Base-by-base conservation (phyloP, 2,888 invertebrate species). In the Isotomurus palustris region DNA sequence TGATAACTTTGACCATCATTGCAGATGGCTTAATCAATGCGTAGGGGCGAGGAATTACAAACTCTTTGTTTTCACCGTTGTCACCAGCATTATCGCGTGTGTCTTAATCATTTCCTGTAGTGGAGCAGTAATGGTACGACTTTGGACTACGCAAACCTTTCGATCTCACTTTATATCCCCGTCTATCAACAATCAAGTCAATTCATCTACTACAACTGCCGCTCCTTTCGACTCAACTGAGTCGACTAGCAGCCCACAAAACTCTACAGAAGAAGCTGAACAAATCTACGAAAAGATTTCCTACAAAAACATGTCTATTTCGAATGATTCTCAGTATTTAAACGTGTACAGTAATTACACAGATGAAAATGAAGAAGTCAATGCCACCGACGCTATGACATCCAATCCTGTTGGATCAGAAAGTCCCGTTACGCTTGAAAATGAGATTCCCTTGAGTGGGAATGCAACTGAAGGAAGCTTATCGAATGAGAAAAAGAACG, bases 21-120 rank as follows among this genome's bases (percentile, higher is more conserved):
- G 96, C 81, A 93, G 94, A 81, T 97, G 97, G 96, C 80, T 97
- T 69, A 97, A 97, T 79, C 95, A 93, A 77, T 97, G 97, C 78
- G 84, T 97, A 62, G 97, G 97, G 8, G 83, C 83, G 43, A 81
- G 91, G 70, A 96, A 95, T 76, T 96, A 95, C 80, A 82, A 80
- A 41, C 83, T 86, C 27, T 92, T 92, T 76, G 81, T 91, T 68
- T 83, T 85, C 74, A 87, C 88, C 73, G 85, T 91, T 54, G 80
- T 84, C 57, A 86, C 88, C 51, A 90, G 90, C 22, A 83, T 88
- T 62, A 78, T 85, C 57, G 84, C 87, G 65, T 82, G 87, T 17
- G 73, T 84, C 58, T 80, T 84, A 66, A 85, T 90, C 52, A 81
- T 85, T 67, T 81, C 81, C 41, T 78, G 89, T 54, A 85, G 87